Evolutionary conservation across 2,797 vertebrate species (phyloP).

Genomic region (Sebastiscus albofasciatus): DNA sequence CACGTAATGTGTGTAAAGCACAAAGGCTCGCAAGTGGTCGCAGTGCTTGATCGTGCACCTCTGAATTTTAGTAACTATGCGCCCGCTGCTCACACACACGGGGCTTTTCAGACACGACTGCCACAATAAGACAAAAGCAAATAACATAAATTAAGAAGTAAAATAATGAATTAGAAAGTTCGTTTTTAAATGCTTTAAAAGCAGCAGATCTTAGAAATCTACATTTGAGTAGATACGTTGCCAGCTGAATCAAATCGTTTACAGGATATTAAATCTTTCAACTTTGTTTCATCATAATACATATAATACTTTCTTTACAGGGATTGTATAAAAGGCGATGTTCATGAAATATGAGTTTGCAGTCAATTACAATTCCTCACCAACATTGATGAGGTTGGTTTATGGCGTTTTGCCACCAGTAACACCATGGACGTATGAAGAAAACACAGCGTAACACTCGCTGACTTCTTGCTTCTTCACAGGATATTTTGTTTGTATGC

Average conservation of each 20-base stretch:
- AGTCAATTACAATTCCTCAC: not conserved
- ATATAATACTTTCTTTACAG: not conserved
- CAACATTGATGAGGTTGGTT: not conserved
- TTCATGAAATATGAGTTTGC: not conserved
- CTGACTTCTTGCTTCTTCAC: too few species aligned
- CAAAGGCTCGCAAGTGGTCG: too few species aligned
- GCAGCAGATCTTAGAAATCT: not conserved
- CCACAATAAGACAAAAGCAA: too few species aligned
- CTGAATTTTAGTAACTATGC: too few species aligned
- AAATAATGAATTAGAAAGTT: too few species aligned
- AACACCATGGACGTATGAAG: not conserved
- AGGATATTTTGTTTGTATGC: too few species aligned
- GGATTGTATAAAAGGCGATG: not conserved
- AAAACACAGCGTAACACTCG: not conserved
- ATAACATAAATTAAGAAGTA: too few species aligned
- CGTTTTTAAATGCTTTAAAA: not conserved
- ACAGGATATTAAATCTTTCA: not conserved
- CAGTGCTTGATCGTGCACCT: too few species aligned
- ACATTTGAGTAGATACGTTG: not conserved
- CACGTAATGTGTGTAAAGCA: too few species aligned
- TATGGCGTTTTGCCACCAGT: too few species aligned
- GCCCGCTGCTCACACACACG: too few species aligned
- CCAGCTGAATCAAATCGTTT: not conserved
- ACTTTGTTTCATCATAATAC: not conserved
- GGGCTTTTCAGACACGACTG: too few species aligned